Conservation (phyloP, 2,113 vertebrate species). For the Silurus asotus region DNA sequence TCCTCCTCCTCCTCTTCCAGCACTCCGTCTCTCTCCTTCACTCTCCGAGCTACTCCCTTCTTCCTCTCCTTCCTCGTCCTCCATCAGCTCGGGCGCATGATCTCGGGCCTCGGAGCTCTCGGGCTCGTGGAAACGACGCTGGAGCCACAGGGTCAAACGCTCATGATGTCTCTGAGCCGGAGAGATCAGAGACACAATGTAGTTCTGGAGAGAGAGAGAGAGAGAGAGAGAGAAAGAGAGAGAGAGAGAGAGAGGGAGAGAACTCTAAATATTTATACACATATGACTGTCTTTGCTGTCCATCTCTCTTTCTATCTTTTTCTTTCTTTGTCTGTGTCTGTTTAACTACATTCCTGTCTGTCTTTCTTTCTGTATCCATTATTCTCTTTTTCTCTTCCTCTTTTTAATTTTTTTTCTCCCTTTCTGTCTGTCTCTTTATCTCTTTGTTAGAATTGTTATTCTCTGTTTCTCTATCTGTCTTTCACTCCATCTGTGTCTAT, state of each 20-base stretch:
- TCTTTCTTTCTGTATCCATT: too few relatives aligned
- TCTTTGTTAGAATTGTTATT: not conserved
- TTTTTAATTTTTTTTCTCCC: not conserved
- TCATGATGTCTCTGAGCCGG: slow-evolving; percentile 68
- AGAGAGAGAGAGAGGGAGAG: slow-evolving; percentile 37
- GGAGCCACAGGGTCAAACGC: slow-evolving; percentile 62
- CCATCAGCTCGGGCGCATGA: slow-evolving; percentile 73
- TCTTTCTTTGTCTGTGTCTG: not conserved
- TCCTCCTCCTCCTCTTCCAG: slow-evolving; percentile 50
- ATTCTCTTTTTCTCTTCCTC: too few relatives aligned
- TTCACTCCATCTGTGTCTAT: not conserved
- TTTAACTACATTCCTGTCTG: too few relatives aligned
- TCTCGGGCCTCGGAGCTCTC: slow-evolving; percentile 78
- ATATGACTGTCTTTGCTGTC: not conserved
- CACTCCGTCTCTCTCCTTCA: slow-evolving; percentile 80
- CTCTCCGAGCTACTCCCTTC: slow-evolving; percentile 91
- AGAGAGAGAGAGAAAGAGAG: not conserved
- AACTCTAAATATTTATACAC: not conserved
- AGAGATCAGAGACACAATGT: slow-evolving; percentile 68
- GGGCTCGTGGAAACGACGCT: slow-evolving; percentile 63
- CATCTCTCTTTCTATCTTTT: not conserved
- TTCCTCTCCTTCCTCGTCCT: slow-evolving; percentile 82
- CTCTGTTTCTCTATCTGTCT: not conserved
- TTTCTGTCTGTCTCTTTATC: not conserved
- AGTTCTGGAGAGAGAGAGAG: slow-evolving; percentile 65